phyloP scores from a whole-genome alignment of 2,888 invertebrate genomes.

The Andrena camellia region DNA sequence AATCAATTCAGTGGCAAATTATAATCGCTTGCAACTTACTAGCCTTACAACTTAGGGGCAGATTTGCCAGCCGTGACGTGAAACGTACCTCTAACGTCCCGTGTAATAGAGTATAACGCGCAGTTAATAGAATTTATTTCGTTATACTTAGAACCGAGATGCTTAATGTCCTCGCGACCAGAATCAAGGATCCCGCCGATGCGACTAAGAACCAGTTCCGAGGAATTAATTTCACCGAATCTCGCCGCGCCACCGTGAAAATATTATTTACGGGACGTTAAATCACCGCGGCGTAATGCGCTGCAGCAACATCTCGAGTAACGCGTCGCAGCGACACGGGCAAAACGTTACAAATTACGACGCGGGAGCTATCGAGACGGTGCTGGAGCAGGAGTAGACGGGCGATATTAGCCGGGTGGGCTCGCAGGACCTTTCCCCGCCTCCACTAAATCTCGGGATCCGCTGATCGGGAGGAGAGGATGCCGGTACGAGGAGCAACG shows the following conservation, averaged over 20 bases:
- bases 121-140: no score
- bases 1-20: conserved; percentile 11
- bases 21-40: not conserved
- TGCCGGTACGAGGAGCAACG: conserved; percentile 58
- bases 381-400: not conserved
- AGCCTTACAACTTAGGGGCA: no score
- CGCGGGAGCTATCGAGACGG: not conserved
- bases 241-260: not conserved
- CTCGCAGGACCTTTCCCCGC: not conserved
- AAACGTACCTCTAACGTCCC: no score
- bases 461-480: conserved; percentile 34
- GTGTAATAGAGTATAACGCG: no score
- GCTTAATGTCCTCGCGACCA: not conserved
- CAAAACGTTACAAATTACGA: conserved; percentile 9
- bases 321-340: not conserved
- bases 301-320: not conserved
- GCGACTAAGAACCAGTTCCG: not conserved
- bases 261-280: not conserved
- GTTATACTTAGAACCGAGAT: not conserved
- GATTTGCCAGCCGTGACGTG: no score
- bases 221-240: not conserved
- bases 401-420: not conserved
- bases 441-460: not conserved
- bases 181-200: not conserved
- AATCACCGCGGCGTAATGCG: not conserved